Conservation (phyloP, 2,797 vertebrate species). For the Trematocara caparti region DNA sequence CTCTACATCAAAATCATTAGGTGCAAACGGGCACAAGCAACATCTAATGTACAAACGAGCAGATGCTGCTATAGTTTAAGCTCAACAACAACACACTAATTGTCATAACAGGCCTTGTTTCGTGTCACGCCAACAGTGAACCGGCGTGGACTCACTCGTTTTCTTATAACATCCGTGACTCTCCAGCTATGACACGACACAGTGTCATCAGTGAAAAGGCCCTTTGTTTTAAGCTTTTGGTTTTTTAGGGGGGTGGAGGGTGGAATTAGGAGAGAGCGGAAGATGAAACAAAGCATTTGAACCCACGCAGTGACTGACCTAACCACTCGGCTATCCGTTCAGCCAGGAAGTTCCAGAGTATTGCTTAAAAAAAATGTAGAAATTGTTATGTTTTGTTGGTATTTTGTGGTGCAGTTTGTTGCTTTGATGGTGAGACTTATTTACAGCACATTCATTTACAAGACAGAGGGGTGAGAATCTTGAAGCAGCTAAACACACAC, state of each 20-base stretch:
- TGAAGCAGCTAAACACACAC: neutral
- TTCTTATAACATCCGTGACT: neutral
- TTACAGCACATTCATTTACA: slow-evolving; percentile 22
- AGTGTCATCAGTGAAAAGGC: neutral
- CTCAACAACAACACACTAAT: neutral
- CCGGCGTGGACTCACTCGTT: neutral
- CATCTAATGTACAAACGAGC: neutral
- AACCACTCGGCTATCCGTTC: neutral
- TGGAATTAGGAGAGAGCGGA: neutral
- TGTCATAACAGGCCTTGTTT: neutral
- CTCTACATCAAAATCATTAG: slow-evolving; percentile 23
- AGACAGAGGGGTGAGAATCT: slow-evolving; percentile 18
- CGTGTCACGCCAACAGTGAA: neutral
- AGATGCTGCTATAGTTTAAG: neutral
- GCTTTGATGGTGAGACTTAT: slow-evolving; percentile 6
- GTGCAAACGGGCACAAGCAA: neutral
- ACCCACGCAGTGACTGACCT: neutral
- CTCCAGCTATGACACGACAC: neutral
- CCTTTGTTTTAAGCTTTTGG: neutral
- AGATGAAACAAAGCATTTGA: neutral
- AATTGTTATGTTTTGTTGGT: neutral
- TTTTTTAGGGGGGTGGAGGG: neutral
- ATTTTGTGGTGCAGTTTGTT: neutral
- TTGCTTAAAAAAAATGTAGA: neutral
- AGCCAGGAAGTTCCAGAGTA: neutral